phyloP scores from a whole-genome alignment of 2,113 vertebrate genomes.

The Xiphophorus maculatus region DNA sequence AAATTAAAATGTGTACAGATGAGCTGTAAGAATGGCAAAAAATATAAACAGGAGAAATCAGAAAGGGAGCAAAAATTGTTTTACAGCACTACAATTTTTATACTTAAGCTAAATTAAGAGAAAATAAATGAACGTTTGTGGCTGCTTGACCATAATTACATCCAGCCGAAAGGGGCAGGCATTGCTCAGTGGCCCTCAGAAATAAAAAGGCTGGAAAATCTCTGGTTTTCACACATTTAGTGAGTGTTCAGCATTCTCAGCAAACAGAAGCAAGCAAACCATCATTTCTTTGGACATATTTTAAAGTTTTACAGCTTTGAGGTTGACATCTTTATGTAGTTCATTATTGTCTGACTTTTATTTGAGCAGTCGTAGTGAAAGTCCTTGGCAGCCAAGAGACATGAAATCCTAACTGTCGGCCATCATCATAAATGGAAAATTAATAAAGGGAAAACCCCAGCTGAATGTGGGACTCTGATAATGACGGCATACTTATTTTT shows the following conservation, averaged over 20 bases:
- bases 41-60: neutral
- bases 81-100: neutral
- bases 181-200: neutral
- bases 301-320: neutral
- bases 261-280: neutral
- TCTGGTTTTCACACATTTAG: neutral
- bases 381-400: neutral
- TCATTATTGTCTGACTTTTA: neutral
- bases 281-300: neutral
- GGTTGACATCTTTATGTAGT: neutral
- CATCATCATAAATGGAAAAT: slow-evolving; percentile 5
- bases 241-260: neutral
- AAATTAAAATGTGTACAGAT: neutral
- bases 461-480: neutral
- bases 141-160: neutral
- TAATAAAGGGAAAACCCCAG: too few species aligned
- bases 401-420: slow-evolving; percentile 2
- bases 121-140: neutral
- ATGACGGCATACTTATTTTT: neutral
- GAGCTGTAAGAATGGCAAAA: neutral
- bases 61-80: neutral
- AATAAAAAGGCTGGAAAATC: neutral
- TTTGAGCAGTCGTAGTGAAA: neutral
- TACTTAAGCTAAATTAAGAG: neutral
- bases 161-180: neutral